Conservation (phyloP, 2,797 vertebrate genomes). For the Rhynchonycteris naso region DNA sequence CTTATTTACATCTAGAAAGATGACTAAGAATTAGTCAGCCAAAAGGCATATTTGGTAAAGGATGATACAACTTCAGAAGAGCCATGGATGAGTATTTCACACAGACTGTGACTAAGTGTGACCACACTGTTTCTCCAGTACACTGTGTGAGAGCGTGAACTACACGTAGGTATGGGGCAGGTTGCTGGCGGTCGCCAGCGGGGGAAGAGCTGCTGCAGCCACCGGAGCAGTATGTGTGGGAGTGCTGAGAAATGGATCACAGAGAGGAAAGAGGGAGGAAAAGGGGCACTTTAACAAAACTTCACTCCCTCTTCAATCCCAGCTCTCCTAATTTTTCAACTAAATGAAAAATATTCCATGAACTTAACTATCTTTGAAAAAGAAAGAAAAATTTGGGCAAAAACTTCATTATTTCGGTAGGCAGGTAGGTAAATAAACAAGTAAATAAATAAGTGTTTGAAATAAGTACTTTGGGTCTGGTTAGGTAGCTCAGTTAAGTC, state of each 20-base stretch:
- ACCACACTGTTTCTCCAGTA: not conserved
- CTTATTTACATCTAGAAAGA: not conserved
- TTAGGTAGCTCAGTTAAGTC: no score
- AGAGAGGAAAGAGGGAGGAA: not conserved
- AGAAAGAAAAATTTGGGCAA: not conserved
- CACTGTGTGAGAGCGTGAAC: not conserved
- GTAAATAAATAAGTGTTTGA: not conserved
- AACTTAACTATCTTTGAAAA: not conserved
- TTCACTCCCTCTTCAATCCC: not conserved
- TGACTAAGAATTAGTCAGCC: constrained; percentile 27
- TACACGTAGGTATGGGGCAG: not conserved
- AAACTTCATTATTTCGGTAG: not conserved
- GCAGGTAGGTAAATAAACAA: not conserved
- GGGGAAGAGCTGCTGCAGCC: not conserved
- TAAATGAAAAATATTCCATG: not conserved
- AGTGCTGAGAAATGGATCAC: not conserved
- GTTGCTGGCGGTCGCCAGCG: not conserved
- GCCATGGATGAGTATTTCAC: not conserved
- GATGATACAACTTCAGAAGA: not conserved
- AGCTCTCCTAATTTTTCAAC: constrained; percentile 5
- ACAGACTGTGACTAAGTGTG: not conserved
- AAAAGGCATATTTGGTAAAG: not conserved
- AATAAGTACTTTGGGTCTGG: not conserved
- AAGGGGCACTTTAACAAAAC: not conserved
- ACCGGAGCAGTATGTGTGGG: not conserved